phyloP scores from a whole-genome alignment of 2,113 vertebrate species.

The Urocolius indicus region DNA sequence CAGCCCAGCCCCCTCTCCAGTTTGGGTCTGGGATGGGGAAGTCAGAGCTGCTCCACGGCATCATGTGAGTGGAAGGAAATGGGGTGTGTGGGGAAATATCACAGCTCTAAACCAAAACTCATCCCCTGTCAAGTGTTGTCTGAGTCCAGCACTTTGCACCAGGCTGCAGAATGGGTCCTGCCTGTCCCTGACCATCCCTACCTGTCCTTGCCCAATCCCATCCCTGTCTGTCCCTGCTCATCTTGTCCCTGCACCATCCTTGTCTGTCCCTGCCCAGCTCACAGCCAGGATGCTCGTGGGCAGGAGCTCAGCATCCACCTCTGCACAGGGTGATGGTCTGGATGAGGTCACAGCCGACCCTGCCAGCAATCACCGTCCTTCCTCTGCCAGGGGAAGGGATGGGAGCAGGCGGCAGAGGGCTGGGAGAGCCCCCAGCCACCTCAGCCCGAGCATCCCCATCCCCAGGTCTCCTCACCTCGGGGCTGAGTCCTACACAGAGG shows the following conservation, averaged over 20 bases:
- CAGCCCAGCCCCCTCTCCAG: neutral
- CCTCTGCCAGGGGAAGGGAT: neutral
- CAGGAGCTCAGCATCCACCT: neutral
- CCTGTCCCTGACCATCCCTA: too few relatives aligned
- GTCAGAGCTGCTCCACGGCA: neutral
- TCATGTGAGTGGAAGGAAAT: conserved; percentile 35
- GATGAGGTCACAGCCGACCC: neutral
- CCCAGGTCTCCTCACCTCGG: rapidly evolving
- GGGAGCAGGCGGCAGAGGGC: neutral
- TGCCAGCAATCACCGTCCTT: neutral
- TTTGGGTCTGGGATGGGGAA: neutral
- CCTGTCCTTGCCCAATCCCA: too few relatives aligned
- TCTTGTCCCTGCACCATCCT: too few relatives aligned
- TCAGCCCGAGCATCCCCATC: neutral
- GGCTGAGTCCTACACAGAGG: neutral
- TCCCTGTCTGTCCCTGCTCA: too few relatives aligned
- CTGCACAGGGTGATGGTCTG: neutral
- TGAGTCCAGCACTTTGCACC: neutral
- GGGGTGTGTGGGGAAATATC: neutral
- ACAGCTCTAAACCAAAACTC: neutral
- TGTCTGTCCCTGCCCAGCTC: neutral
- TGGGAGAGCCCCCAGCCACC: neutral
- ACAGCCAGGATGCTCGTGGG: neutral
- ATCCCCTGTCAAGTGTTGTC: neutral
- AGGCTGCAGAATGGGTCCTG: neutral